Percentiles rank a stretch among this genome's conserved stretches.
Conservation (phyloP, 2,113 vertebrate species). For the Marmota flaviventris region DNA sequence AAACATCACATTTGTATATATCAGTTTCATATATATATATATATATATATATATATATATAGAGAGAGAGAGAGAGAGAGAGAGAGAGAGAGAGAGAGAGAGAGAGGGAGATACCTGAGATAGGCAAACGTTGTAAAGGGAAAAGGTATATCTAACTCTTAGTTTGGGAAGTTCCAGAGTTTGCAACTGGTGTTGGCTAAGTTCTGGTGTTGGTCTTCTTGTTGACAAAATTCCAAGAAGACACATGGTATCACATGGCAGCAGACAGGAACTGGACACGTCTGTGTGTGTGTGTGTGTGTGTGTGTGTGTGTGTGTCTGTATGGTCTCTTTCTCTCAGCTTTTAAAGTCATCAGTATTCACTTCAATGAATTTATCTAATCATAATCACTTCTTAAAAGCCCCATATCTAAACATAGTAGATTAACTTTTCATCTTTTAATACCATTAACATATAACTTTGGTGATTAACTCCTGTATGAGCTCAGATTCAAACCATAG, state of each 20-base stretch:
- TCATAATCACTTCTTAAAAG: background rate
- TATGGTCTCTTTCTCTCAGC: background rate
- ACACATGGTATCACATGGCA: background rate
- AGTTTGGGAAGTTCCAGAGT: background rate
- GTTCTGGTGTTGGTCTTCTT: background rate
- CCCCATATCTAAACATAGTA: background rate
- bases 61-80: no score
- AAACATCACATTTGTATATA: background rate
- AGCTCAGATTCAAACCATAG: background rate
- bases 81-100: no score
- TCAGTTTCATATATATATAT: background rate
- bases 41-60: no score
- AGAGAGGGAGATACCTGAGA: background rate
- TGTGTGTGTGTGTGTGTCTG: no score
- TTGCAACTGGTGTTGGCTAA: background rate
- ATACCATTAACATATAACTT: background rate
- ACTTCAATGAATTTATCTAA: background rate
- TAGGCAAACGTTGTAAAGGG: background rate
- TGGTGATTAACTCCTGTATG: background rate
- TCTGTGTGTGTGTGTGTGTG: background rate
- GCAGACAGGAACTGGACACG: background rate
- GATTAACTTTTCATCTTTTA: background rate
- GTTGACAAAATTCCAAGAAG: background rate
- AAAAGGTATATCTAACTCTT: background rate
- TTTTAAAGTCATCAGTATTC: background rate